Base-by-base conservation (phyloP, 2,888 invertebrate species). In the Tubulanus polymorphus region DNA sequence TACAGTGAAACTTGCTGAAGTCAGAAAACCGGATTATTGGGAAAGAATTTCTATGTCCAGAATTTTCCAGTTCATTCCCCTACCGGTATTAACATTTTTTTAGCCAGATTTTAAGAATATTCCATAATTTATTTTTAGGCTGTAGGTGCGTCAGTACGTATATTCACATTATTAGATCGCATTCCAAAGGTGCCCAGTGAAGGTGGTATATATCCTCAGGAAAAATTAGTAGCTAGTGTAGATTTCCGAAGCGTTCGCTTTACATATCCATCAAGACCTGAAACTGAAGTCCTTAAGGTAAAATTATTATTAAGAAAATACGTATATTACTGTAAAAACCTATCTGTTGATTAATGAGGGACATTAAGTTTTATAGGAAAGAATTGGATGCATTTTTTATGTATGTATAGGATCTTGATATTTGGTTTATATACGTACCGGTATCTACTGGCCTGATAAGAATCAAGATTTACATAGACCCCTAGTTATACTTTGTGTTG, bases 261-360 rank as follows among this genome's bases (percentile, higher is more conserved):
- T 53, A 72, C 69, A 1, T 75, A 75, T 53, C 74, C 75, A n/a
- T 72, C 75, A 1, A 63, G 75, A 53, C 71, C 72, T 29, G 75
- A 74, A 23, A 66, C 65, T 18, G 55, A 70, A 60, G 72, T 75
- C 3, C 57, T 75, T 5, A 70, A 69, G 69, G 74, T 75, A 59
- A 55, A 57, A n/a, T n/a, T 12, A 2, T 5, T 6, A 1, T 5
- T 1, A 10, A 12, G n/a, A n/a, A n/a, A n/a, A n/a, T n/a, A n/a
- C n/a, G n/a, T n/a, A n/a, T n/a, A n/a, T n/a, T n/a, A n/a, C 35
- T 35, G 12, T 12, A 35, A 35, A 35, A 35, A 12, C 10, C 35
- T 35, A 35, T 35, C n/a, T 35, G n/a, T n/a, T n/a, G n/a, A n/a
- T 49, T 12, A 10, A 10, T 12, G 37, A n/a, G 48, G n/a, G 12